Conservation (phyloP, 2,797 vertebrate species). For the Mycteria americana region DNA sequence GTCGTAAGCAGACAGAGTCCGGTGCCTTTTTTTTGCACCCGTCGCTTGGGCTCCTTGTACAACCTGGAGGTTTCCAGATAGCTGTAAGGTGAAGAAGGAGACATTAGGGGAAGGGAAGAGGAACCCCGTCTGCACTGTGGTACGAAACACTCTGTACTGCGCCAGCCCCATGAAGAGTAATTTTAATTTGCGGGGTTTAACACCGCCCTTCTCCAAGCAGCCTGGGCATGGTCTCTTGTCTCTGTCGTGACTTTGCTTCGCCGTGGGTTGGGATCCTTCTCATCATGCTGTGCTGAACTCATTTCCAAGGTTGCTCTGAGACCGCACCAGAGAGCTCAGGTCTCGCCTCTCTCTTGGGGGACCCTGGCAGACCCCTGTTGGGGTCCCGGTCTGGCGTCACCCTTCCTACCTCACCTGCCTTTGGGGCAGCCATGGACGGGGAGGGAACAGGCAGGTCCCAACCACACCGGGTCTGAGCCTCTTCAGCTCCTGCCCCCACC, state of each 20-base stretch:
- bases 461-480: not conserved
- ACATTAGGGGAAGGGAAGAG: conserved; percentile 3
- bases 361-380: not conserved
- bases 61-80: not conserved
- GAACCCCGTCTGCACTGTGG: not conserved
- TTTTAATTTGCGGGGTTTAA: not conserved
- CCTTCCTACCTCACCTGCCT: conserved; percentile 64
- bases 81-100: not conserved
- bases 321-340: conserved; percentile 22
- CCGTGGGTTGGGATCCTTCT: not conserved
- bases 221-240: not conserved
- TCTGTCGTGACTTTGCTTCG: conserved; percentile 10
- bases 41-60: not conserved
- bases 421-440: not conserved
- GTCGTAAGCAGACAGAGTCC: not conserved
- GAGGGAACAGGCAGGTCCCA: not conserved
- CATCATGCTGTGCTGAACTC: conserved; percentile 38
- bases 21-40: not conserved
- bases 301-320: conserved; percentile 37
- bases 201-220: not conserved
- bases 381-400: not conserved
- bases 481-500: not conserved
- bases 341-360: not conserved
- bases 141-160: not conserved
- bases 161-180: not conserved